Percentiles rank a stretch among this genome's conserved stretches.
Conservation (phyloP, 2,888 invertebrate species). For the Ormyrus pomaceus region DNA sequence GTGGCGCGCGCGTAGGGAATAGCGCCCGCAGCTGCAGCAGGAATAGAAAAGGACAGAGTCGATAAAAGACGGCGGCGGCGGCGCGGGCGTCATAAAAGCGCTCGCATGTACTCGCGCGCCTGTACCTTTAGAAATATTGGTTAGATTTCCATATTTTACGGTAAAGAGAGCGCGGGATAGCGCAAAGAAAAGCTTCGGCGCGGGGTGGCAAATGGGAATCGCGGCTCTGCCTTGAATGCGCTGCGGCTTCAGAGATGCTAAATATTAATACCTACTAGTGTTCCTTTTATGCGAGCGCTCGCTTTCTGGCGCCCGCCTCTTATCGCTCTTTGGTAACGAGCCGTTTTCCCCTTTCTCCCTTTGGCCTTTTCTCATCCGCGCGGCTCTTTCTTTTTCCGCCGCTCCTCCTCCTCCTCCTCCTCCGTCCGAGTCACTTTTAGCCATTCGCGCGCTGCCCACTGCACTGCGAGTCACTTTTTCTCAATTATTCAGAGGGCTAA, state of each 20-base stretch:
- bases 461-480: no score
- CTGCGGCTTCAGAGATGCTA: slow-evolving; percentile 72
- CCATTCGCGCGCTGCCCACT: neutral
- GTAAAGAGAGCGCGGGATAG: slow-evolving; percentile 66
- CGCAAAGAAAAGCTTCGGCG: slow-evolving; percentile 63
- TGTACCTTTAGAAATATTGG: slow-evolving; percentile 74
- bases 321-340: slow-evolving; percentile 49
- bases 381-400: slow-evolving; percentile 15
- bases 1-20: slow-evolving; percentile 9
- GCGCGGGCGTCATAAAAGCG: slow-evolving; percentile 63
- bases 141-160: slow-evolving; percentile 75
- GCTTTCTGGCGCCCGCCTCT: slow-evolving; percentile 51
- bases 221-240: slow-evolving; percentile 69
- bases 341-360: slow-evolving; percentile 51
- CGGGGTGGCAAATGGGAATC: slow-evolving; percentile 68
- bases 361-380: slow-evolving; percentile 41
- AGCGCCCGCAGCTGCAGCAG: slow-evolving; percentile 53
- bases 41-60: slow-evolving; percentile 56
- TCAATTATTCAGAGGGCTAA: no score
- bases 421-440: slow-evolving; percentile 19
- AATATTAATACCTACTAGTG: slow-evolving; percentile 75
- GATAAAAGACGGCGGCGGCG: slow-evolving; percentile 62
- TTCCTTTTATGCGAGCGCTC: slow-evolving; percentile 71
- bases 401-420: slow-evolving; percentile 32
- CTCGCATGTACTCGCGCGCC: slow-evolving; percentile 13